Conservation (phyloP, 2,797 vertebrate species). For the Heliangelus exortis region DNA sequence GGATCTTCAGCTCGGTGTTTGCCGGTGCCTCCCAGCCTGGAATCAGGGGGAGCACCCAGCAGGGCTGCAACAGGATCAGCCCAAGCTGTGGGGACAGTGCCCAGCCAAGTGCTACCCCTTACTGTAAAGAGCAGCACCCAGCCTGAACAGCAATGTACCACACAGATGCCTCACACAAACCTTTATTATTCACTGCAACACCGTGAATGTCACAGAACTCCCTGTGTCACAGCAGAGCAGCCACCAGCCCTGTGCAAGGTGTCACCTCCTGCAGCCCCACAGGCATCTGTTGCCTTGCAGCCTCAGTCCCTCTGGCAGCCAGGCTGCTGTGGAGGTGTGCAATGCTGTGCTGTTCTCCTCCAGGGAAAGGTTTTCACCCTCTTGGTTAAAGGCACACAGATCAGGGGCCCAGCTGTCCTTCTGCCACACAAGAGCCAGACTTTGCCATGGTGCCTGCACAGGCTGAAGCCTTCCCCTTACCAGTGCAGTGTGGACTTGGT, state of each 20-base stretch:
- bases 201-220: background rate
- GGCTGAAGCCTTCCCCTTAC: background rate
- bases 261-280: background rate
- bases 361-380: background rate
- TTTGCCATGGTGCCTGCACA: background rate
- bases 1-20: background rate
- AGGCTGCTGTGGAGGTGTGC: rapidly evolving
- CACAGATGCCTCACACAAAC: background rate
- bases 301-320: rapidly evolving
- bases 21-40: slow-evolving; percentile 37
- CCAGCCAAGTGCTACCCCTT: background rate
- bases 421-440: background rate
- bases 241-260: background rate
- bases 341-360: background rate
- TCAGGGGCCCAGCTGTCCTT: background rate
- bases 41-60: background rate
- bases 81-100: rapidly evolving
- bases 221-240: background rate
- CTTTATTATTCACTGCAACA: slow-evolving; percentile 32
- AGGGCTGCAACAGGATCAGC: rapidly evolving
- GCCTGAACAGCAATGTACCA: background rate
- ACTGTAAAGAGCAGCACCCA: background rate
- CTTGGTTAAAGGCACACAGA: background rate
- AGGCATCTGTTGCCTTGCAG: background rate
- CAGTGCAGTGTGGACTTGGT: rapidly evolving